A percentile compares a stretch with the other conserved stretches of the same genome.
phyloP scores from a whole-genome alignment of 2,888 invertebrate species.

The Drosophila barbarae region DNA sequence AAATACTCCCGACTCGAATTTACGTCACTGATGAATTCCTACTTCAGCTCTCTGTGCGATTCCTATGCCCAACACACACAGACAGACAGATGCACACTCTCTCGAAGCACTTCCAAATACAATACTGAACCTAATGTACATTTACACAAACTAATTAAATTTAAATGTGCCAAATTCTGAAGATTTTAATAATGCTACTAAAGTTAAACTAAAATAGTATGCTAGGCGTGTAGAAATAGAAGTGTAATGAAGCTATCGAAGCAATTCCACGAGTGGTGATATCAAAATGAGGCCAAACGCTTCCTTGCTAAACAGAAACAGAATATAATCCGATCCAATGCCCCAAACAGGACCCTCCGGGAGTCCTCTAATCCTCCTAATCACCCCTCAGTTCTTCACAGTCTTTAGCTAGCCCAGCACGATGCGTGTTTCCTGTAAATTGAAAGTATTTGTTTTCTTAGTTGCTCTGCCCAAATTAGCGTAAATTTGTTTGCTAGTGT shows the following conservation, averaged over 20 bases:
- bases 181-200: conserved; percentile 40
- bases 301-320: conserved; percentile 51
- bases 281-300: conserved; percentile 72
- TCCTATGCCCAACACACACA: conserved; percentile 57
- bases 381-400: conserved; percentile 24
- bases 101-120: conserved; percentile 67
- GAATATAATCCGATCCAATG: conserved; percentile 1
- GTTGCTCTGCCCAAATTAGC: conserved; percentile 54
- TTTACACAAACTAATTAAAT: conserved; percentile 63
- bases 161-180: conserved; percentile 72
- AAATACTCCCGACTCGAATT: conserved; percentile 46
- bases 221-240: conserved; percentile 37
- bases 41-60: conserved; percentile 76
- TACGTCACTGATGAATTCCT: conserved; percentile 68
- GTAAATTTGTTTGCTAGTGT: conserved; percentile 46
- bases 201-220: conserved; percentile 35
- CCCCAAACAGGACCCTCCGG: conserved; percentile 9
- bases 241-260: conserved; percentile 65
- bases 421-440: conserved; percentile 54
- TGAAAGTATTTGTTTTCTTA: conserved; percentile 54
- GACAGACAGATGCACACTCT: conserved; percentile 31
- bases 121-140: conserved; percentile 65
- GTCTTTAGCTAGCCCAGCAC: conserved; percentile 21
- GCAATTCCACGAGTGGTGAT: conserved; percentile 69
- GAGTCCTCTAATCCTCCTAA: background rate